Evolutionary conservation across 1,140 invertebrate genomes (phyloP), one percentile per base, ranked within the genome.

Genomic region (Drosophila nannoptera): DNA sequence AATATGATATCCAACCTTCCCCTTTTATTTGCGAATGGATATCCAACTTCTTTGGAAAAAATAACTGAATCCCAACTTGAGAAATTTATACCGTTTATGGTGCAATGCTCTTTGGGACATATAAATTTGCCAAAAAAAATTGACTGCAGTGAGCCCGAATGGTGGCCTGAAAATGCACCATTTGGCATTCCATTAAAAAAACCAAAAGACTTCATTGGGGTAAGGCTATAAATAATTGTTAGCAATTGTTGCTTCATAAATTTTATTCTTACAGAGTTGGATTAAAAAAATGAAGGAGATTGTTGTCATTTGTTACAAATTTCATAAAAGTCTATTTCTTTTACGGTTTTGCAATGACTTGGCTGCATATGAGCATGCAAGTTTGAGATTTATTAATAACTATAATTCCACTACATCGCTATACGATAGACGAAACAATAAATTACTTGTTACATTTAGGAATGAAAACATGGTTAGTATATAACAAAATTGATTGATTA

Each of bases 381-480:
- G 92, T 64, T 90, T 94, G 55, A 90, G 92, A 54, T 94, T 94
- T 88, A 93, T 94, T 11, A 93, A 94, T 71, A 94, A 94, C 87
- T 92, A 92, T 75, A 94, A 94, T 75, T 93, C 92, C 16, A 95
- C 94, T 1, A 95, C 93, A 11, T 94, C 94, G 58, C 89, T 95
- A 22, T 94, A 93, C 72, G 91, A 93, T 68, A 92, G 92, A 73
- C 91, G 91, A 45, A 92, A 91, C 52, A 92, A 92, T 62, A 92
- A 93, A 68, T 90, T 94, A 16, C 77, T 95, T 49, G 93, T 94
- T 2, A 95, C 94, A 54, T 94, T 95, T 90, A 91, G 94, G 35
- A 94, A 94, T 90, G 93, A 94, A 78, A 94, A 94, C 77, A 92
- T 94, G 90, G 92, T 92, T 69, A 75, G 78, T 14, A 40, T 5